These are phyloP conservation scores for Myzus persicae DNA, from an alignment of 1,140 invertebrate genomes.

Conservation along the genomic window DNA sequence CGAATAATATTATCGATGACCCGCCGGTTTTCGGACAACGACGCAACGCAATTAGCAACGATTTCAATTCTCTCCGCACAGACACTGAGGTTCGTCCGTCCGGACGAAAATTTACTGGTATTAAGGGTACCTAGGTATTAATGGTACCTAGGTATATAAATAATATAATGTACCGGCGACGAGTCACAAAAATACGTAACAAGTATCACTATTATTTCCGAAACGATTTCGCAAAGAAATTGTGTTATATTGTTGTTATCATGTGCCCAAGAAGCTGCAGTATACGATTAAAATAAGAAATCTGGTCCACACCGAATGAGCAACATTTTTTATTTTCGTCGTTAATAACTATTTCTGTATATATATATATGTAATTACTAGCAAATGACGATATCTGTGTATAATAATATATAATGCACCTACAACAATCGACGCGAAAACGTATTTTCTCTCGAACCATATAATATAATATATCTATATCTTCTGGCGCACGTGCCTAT, in stretches of 20 bases:
- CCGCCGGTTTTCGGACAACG: not conserved
- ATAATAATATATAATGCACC: not conserved
- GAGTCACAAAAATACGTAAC: not conserved
- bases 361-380: not conserved
- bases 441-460: constrained; percentile 1
- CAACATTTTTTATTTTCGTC: not conserved
- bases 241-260: not conserved
- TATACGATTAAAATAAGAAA: not conserved
- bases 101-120: not conserved
- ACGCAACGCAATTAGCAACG: not conserved
- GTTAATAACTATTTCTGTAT: not conserved
- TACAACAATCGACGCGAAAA: not conserved
- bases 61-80: constrained; percentile 11
- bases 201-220: constrained; percentile 14
- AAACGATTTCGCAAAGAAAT: not conserved
- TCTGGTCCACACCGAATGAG: not conserved
- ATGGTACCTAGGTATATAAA: not conserved
- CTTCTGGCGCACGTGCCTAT: not conserved
- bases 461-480: not conserved
- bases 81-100: not conserved
- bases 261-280: not conserved
- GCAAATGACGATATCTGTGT: not conserved
- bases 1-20: not conserved
- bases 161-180: not conserved
- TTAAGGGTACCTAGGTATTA: no score